Base-by-base conservation (phyloP, 1,140 invertebrate genomes). In the Stenopsyche tienmushanensis region DNA sequence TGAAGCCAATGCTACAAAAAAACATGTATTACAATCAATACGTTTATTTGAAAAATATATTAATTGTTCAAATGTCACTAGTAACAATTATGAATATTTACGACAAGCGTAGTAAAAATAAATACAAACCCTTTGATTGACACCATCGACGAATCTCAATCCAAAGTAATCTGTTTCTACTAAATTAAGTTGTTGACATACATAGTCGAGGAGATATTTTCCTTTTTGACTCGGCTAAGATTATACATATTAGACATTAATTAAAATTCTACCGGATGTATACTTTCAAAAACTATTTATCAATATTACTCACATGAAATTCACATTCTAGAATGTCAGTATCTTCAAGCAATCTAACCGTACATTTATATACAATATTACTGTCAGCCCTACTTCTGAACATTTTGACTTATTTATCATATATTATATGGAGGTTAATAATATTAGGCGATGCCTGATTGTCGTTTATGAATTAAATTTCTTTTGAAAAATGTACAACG, bases 111-210 rank as follows among this genome's bases (percentile, higher is more conserved):
- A 75, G 83, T 86, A 82, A n/a, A n/a, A n/a, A n/a, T n/a, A n/a
- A n/a, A n/a, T n/a, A n/a, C n/a, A n/a, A n/a, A 94, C 96, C 83
- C 96, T 87, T 80, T 98, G 94, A 72, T 95, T 95, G 71, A 88
- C 87, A 25, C 86, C 79, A 81, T 98, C 96, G 26, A 97, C 93
- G 88, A 93, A 98, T 65, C 95, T 85, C 21, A 99, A 84, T 7
- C 96, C 96, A 82, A 98, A 98, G 80, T 98, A 98, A 81, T 98
- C 96, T 72, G 93, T 96, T 81, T 98, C 96, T 65, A 93, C 85
- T 68, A 98, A 87, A 81, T 97, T 94, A 62, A 98, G 83, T 75
- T 96, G 91, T 71, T 92, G 88, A 78, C 95, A 98, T 59, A 97
- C 91, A 84, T 93, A 90, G 75, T 98, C 95, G 73, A 98, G 80